Base-by-base conservation (phyloP, 1,140 invertebrate species). In the Megathymus violae region DNA sequence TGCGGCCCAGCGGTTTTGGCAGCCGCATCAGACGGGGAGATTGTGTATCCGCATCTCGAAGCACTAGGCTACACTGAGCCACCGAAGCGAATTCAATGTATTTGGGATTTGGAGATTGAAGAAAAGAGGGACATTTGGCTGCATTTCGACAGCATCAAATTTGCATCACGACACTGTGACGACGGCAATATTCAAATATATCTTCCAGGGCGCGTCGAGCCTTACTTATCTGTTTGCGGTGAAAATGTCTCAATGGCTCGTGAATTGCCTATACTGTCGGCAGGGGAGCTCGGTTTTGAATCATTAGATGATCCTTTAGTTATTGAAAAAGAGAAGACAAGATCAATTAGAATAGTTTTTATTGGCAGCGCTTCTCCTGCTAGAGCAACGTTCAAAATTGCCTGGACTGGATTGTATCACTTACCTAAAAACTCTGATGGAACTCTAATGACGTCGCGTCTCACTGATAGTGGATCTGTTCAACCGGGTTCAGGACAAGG, bases 391-490 rank as follows among this genome's bases (percentile, higher is more conserved):
- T 97, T 98, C 76, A 96, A 96, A 83, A 94, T 98, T 17, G 95
- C 95, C 1, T 98, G 96, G 96, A 97, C 96, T 1, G 96, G 97
- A 74, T 90, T 97, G n/a, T 97, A 94, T 76, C 96, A 97, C 81
- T 87, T 97, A 62, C 96, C 96, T 0, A 93, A 96, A 54, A 97
- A 97, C 80, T 93, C 94, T 6, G 95, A 96, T 64, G 96, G 96
- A 0, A 95, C 94, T n/a, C 77, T 97, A 31, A 95, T 95, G 91
- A 95, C 94, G 5, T 95, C 95, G 10, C 92, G 93, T 43, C 77
- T 96, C 46, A 92, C 95, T 62, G 93, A 96, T 87, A 91, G 92
- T 11, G 76, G 71, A 27, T 64, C 69, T 16, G 74, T 54, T 3
- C 81, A 74, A 62, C 43, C 76, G 34, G 91, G 92, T 15, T 86